Evolutionary conservation across 2,888 invertebrate genomes (phyloP).

Genomic region (Phengaris alcon): DNA sequence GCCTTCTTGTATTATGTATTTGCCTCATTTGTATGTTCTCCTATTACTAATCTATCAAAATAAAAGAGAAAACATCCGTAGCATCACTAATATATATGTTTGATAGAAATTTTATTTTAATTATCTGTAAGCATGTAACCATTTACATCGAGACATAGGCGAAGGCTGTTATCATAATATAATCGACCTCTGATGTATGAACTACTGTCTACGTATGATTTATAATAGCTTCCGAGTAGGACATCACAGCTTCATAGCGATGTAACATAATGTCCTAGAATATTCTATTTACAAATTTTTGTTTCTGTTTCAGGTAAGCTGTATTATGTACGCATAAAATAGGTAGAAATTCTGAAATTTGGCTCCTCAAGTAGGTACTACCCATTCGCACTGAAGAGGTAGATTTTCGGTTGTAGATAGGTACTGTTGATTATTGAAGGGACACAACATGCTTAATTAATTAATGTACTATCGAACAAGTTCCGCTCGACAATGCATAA

Average conservation of each 20-base stretch:
- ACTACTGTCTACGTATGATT: conserved; percentile 73
- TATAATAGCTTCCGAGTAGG: conserved; percentile 77
- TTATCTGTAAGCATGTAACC: conserved; percentile 43
- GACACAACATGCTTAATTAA: too few relatives aligned
- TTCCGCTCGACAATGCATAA: too few relatives aligned
- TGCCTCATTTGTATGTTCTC: background rate
- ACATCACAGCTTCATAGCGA: conserved; percentile 51
- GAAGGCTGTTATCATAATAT: conserved; percentile 59
- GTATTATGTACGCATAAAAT: background rate
- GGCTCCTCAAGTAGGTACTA: too few relatives aligned
- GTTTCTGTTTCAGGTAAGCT: background rate
- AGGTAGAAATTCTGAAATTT: too few relatives aligned
- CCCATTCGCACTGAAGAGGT: too few relatives aligned
- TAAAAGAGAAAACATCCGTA: background rate
- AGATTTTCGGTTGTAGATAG: too few relatives aligned
- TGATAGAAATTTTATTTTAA: conserved; percentile 62
- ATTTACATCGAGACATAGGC: conserved; percentile 31
- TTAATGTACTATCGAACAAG: too few relatives aligned
- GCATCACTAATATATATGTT: conserved; percentile 50
- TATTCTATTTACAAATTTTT: background rate
- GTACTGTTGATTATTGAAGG: too few relatives aligned
- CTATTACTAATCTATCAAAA: background rate
- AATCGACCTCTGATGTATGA: conserved; percentile 75
- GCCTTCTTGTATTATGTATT: background rate
- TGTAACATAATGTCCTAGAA: background rate